Base-by-base conservation (phyloP, 2,888 invertebrate species). In the Ichneumon xanthorius region DNA sequence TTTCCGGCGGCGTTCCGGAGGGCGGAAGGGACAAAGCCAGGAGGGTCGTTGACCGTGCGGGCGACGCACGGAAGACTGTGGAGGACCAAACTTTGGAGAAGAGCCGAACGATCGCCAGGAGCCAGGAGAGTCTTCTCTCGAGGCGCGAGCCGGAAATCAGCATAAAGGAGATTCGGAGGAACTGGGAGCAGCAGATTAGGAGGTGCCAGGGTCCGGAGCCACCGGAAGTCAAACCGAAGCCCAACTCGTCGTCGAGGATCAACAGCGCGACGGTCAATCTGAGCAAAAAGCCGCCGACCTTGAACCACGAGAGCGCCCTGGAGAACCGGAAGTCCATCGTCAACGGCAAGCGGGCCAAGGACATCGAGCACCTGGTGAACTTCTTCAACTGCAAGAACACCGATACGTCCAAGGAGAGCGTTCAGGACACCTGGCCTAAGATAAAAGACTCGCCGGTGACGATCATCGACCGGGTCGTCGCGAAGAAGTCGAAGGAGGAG, bases 371-470 rank as follows among this genome's bases (percentile, higher is more conserved):
- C 4, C 85, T 94, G 77, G 94, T 94, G 7, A 93, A 94, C 71
- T 93, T 94, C 55, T 94, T 94, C 85, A 93, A 94, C 63, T 93
- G 93, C 80, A 93, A 93, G 73, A 94, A 93, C 79, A 90, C 90
- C 2, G 90, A 92, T 11, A 80, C 84, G 1, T 80, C 85, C n/a
- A 89, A 86, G 22, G 40, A 40, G 1, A 40, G 11, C 11, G 40
- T 87, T n/a, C 89, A 88, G 7, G 91, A 92, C 19, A 80, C 87
- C 1, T 90, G 91, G 92, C 85, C 87, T 3, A 92, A 91, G 75
- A 30, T 88, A 4, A 87, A 89, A 63, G 87, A 90, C 4, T 61
- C 82, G 0, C 19, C 82, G 16, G 78, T 67, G 1, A 81, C 89
- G 71, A 85, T 87, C 14, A 89, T 88, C 50, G 88, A 82, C 16